Evolutionary conservation across 2,888 invertebrate genomes (phyloP), one percentile per base, ranked within the genome.

Genomic region (Amitus sp.): DNA sequence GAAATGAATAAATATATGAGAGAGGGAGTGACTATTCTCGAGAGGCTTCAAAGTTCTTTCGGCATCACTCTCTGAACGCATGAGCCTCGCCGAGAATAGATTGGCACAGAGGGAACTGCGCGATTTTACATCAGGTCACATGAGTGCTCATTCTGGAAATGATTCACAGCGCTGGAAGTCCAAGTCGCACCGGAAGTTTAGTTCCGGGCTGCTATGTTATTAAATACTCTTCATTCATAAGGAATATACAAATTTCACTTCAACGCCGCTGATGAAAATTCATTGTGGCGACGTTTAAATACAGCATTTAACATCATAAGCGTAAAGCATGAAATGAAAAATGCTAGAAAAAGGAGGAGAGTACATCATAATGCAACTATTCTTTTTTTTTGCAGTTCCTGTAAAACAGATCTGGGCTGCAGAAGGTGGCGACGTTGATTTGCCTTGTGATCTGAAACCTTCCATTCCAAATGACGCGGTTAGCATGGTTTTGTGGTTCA

Each of bases 401-500:
- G 86, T 87, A 54, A 87, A 86, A 67, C 83, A 88, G 55, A 85
- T 91, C 46, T 93, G 93, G 92, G 92, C 91, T 10, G 90, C 90
- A 10, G 87, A 89, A 30, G 92, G 91, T 39, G 89, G 88, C 51
- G 88, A 89, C 76, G 92, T 91, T 17, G 88, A 90, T 52, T 84
- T 95, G 67, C 94, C 95, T 0, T 95, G 95, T 84, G 92, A 95
- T 83, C 86, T 95, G 66, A 88, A 88, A 47, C 88, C 90, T 27
- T 89, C 93, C 0, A 86, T 88, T 18, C 86, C 89, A 0, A 86
- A 86, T 47, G 90, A 93, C 70, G 85, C 86, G 52, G 91, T 94
- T 42, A 92, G 89, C 74, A 89, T 95, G 89, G 89, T 94, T 74
- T 88, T 95, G 62, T 95, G 95, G 95, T 95, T 94, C 86, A 94